Evolutionary conservation across 2,797 vertebrate species (phyloP).

Genomic region (Sebastes diploproa): DNA sequence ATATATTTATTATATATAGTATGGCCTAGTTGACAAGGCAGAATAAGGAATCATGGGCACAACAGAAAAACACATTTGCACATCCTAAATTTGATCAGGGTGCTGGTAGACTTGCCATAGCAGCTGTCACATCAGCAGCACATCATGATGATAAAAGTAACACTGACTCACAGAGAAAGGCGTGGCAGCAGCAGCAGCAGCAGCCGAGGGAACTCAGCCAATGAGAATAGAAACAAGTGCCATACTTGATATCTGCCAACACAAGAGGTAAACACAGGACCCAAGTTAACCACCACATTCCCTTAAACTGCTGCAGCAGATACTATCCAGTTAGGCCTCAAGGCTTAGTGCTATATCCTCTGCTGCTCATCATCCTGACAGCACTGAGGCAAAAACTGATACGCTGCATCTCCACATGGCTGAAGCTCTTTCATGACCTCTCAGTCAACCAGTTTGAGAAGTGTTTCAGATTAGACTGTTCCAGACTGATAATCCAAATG

Average conservation of each 20-base stretch:
- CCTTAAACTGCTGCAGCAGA: neutral
- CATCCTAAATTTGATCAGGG: neutral
- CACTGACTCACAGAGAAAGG: neutral
- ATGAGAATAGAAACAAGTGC: neutral
- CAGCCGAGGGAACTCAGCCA: neutral
- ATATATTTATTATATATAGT: neutral
- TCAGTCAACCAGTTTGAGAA: slow-evolving; percentile 47
- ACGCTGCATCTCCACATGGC: neutral
- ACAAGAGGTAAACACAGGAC: neutral
- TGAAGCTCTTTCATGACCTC: slow-evolving; percentile 27
- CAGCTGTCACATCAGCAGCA: slow-evolving; percentile 8
- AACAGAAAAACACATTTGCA: neutral
- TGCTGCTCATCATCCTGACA: neutral
- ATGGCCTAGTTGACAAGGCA: neutral
- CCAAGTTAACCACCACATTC: neutral
- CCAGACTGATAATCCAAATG: slow-evolving; percentile 74
- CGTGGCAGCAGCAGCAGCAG: neutral
- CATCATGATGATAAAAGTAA: slow-evolving; percentile 16
- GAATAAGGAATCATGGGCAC: neutral
- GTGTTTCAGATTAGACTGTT: slow-evolving; percentile 65
- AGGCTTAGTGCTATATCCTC: neutral
- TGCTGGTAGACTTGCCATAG: neutral
- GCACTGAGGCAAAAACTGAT: neutral
- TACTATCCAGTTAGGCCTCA: neutral
- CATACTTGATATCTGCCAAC: neutral